A percentile compares a stretch with the other conserved stretches of the same genome.
Evolutionary conservation across 2,888 invertebrate genomes (phyloP).

Genomic region (Anticlea derivata): DNA sequence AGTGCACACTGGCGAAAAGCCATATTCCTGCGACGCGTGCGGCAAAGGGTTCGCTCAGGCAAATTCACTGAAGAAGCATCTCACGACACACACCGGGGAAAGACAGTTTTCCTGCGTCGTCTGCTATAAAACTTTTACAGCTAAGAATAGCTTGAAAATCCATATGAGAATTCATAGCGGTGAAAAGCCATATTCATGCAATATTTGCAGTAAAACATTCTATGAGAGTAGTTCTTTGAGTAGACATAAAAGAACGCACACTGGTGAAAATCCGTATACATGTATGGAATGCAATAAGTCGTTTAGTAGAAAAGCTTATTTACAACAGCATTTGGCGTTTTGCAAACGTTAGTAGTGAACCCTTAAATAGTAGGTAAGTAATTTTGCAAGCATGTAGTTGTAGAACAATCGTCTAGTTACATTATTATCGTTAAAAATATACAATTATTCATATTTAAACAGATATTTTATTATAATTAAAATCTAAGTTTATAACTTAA

Average conservation of each 20-base stretch:
- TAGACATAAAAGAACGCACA: conserved; percentile 23
- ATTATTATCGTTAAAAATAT: too few species aligned
- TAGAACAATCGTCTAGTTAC: too few species aligned
- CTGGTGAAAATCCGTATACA: conserved; percentile 20
- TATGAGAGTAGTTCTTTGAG: conserved; percentile 20
- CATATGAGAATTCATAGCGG: conserved; percentile 27
- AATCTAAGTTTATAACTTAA: too few species aligned
- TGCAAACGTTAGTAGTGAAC: conserved; percentile 19
- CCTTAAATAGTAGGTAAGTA: too few species aligned
- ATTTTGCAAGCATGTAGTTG: too few species aligned
- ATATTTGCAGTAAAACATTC: conserved; percentile 24
- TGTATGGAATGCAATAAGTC: conserved; percentile 22
- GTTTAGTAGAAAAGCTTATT: conserved; percentile 27
- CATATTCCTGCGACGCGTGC: conserved; percentile 16
- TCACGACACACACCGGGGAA: conserved; percentile 25
- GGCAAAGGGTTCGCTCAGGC: conserved; percentile 22
- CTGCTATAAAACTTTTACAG: conserved; percentile 25
- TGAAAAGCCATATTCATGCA: conserved; percentile 21
- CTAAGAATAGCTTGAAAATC: conserved; percentile 21
- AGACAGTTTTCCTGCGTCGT: conserved; percentile 15
- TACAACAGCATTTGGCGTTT: conserved; percentile 22
- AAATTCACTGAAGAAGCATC: conserved; percentile 23
- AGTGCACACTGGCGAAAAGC: conserved; percentile 17
- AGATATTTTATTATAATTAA: too few species aligned
- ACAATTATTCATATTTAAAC: too few species aligned